Percentiles rank a stretch among this genome's conserved stretches.
Evolutionary conservation across 2,888 invertebrate species (phyloP).

Genomic region (Limnephilus marmoratus): DNA sequence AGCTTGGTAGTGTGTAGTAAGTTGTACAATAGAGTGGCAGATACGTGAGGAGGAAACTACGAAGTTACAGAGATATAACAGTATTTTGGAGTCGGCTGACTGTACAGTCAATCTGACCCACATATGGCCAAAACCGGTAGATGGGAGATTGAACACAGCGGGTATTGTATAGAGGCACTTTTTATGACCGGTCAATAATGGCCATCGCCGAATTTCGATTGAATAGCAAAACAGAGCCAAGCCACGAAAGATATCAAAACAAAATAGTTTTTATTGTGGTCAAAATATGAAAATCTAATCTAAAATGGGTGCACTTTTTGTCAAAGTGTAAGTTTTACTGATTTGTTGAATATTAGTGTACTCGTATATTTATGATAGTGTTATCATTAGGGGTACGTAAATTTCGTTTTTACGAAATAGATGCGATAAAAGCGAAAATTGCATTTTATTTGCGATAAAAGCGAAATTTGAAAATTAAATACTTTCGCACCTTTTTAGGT

Average conservation of each 20-base stretch:
- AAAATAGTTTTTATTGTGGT: no score
- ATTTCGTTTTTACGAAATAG: no score
- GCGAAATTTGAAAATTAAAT: no score
- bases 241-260: background rate
- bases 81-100: background rate
- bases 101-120: background rate
- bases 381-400: no score
- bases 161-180: background rate
- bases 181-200: background rate
- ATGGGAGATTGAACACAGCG: background rate
- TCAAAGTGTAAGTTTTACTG: no score
- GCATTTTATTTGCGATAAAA: no score
- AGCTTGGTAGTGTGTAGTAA: background rate
- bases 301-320: no score
- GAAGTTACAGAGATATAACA: background rate
- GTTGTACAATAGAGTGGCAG: background rate
- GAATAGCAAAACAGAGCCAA: background rate
- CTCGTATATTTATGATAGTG: no score
- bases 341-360: no score
- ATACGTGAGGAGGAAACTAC: background rate
- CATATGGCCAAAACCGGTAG: constrained; percentile 6
- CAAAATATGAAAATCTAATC: no score
- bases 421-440: no score
- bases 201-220: background rate
- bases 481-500: no score